These are phyloP conservation scores for Fabriciana adippe DNA, from an alignment of 2,888 invertebrate species.

Conservation along the genomic window DNA sequence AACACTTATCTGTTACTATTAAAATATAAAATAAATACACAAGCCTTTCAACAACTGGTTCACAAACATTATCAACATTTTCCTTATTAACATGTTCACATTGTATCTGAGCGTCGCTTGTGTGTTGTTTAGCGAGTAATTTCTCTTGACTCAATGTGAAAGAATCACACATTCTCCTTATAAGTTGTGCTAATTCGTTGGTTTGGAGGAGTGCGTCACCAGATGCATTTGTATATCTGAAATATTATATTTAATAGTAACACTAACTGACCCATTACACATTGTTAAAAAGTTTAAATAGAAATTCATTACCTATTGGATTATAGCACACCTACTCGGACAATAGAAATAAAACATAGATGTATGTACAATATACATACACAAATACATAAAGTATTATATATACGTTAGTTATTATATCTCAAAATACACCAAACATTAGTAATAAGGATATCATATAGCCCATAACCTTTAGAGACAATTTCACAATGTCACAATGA, in stretches of 20 bases:
- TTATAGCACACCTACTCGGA: too few species aligned
- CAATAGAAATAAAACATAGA: too few species aligned
- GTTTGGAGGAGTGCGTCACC: constrained; percentile 64
- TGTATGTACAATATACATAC: too few species aligned
- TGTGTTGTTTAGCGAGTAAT: constrained; percentile 50
- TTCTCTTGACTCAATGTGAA: constrained; percentile 65
- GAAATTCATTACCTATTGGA: too few species aligned
- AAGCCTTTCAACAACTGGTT: constrained; percentile 18
- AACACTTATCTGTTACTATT: too few species aligned
- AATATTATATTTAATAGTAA: neutral
- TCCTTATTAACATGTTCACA: constrained; percentile 46
- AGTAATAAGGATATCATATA: too few species aligned
- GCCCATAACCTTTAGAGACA: too few species aligned
- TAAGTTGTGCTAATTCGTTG: constrained; percentile 66
- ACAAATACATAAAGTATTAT: too few species aligned
- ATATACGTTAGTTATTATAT: too few species aligned
- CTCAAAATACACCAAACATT: too few species aligned
- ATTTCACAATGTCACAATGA: too few species aligned
- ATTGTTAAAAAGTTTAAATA: neutral
- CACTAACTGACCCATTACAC: neutral
- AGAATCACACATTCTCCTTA: constrained; percentile 72
- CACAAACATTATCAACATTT: constrained; percentile 4
- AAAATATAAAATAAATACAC: neutral
- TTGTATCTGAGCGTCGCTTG: constrained; percentile 69
- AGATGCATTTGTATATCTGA: constrained; percentile 67